phyloP scores from a whole-genome alignment of 2,113 vertebrate genomes.

The Heterocephalus glaber region DNA sequence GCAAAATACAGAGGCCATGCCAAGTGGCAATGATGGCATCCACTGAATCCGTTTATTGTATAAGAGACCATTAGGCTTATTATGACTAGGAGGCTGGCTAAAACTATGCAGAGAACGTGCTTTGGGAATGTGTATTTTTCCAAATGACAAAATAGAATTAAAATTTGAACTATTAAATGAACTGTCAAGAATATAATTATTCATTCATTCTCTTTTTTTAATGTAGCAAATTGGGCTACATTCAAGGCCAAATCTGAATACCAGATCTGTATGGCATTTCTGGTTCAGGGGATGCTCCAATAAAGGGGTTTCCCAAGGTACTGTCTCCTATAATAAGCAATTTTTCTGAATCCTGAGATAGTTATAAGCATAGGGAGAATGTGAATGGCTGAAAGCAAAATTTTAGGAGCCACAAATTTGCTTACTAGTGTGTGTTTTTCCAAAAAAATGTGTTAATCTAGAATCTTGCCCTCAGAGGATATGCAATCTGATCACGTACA shows the following conservation, averaged over 20 bases:
- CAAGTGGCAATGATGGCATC: conserved; percentile 67
- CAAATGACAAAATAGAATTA: conserved; percentile 83
- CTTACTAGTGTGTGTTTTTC: background rate
- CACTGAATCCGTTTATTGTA: conserved; percentile 76
- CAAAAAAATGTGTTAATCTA: background rate
- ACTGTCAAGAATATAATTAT: conserved; percentile 76
- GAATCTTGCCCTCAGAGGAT: background rate
- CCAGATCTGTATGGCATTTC: conserved; percentile 51
- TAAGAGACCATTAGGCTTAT: conserved; percentile 47
- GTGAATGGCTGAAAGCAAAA: conserved; percentile 32
- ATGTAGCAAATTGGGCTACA: conserved; percentile 35
- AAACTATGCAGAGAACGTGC: conserved; percentile 67
- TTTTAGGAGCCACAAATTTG: conserved; percentile 45
- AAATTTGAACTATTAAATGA: conserved; percentile 79
- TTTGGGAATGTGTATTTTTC: conserved; percentile 78
- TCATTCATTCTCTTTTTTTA: conserved; percentile 30
- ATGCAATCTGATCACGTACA: background rate
- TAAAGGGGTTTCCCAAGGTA: conserved; percentile 4
- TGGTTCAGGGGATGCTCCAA: conserved; percentile 35
- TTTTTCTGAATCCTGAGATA: conserved; percentile 37
- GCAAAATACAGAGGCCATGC: conserved; percentile 77
- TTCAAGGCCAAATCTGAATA: conserved; percentile 58
- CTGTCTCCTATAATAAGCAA: background rate
- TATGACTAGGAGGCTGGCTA: conserved; percentile 72
- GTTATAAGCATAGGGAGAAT: conserved; percentile 25